Percentiles rank a stretch among this genome's conserved stretches.
These are phyloP conservation scores for Andrena marginata DNA, from an alignment of 2,888 invertebrate species.

Conservation along the genomic window DNA sequence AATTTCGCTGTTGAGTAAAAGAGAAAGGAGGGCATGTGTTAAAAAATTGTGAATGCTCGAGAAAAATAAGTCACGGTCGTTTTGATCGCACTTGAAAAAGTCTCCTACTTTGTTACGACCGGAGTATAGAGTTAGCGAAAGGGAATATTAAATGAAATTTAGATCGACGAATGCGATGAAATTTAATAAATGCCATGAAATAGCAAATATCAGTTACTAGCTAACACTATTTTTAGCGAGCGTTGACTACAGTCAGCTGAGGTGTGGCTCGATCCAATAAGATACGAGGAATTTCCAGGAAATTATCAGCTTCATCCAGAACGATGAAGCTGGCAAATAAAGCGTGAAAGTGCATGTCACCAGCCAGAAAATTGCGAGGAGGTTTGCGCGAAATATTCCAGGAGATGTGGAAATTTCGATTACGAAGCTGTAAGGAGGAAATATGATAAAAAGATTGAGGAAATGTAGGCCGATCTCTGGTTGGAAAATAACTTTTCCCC, in stretches of 20 bases:
- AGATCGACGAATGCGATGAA: not conserved
- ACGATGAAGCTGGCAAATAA: conserved; percentile 28
- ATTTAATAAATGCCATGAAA: not conserved
- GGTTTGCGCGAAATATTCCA: not conserved
- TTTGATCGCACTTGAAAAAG: not conserved
- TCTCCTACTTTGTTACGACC: no score
- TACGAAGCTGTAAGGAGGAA: not conserved
- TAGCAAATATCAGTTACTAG: conserved; percentile 17
- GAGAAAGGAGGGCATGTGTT: not conserved
- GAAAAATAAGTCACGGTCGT: not conserved
- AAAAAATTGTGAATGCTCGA: not conserved
- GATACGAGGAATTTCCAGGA: conserved; percentile 3
- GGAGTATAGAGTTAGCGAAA: no score
- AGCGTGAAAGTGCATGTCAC: conserved; percentile 43
- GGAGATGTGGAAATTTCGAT: not conserved
- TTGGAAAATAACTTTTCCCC: not conserved
- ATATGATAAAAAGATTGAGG: not conserved
- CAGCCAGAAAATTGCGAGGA: conserved; percentile 20
- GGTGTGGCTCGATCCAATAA: conserved; percentile 22
- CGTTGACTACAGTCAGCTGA: conserved; percentile 10
- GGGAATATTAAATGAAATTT: no score
- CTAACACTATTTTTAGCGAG: not conserved
- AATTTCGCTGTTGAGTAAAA: not conserved
- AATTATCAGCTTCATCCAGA: conserved; percentile 22
- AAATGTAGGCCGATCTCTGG: not conserved